Base-by-base conservation (phyloP, 1,140 invertebrate species). In the Tribolium castaneum region DNA sequence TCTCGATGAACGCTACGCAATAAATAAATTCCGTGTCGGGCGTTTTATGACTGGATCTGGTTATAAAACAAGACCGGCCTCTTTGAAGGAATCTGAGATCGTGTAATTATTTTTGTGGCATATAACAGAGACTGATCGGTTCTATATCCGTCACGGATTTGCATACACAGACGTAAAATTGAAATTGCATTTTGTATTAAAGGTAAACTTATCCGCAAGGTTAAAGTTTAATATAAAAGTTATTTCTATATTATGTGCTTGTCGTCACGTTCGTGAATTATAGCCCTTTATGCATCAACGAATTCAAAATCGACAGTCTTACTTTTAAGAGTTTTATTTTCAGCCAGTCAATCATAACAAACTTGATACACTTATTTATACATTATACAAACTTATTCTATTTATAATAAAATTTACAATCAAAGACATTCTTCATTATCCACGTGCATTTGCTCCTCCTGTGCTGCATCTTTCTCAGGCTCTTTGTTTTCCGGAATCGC, bases 311-410 rank as follows among this genome's bases (percentile, higher is more conserved):
- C n/a, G 10, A 66, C 10, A 35, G 30, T 13, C 6, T 1, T 0
- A 13, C 13, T 14, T 35, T 66, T 12, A n/a, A 66, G n/a, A 34
- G 4, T 34, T 35, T 66, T 66, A 66, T 66, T 35, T 66, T 35
- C 25, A 12, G n/a, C 30, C 25, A 16, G 34, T 66, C 59, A 30
- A n/a, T 62, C 45, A 73, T 73, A 73, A 52, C 71, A 73, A 73
- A 73, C 22, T 73, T 52, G 45, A 72, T 73, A 73, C 71, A 54
- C 71, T 50, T 73, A 73, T 52, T 39, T 73, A 73, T 52, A 72
- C 39, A 62, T 62, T 62, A 62, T 66, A 66, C 59, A 66, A 66
- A 34, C 59, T 66, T 73, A 54, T 49, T 30, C 51, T 73, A 73
- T 73, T 9, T 45, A 9, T 49, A 73, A 52, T 52, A 73, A 34